phyloP scores from a whole-genome alignment of 2,113 vertebrate genomes.

The Pelusios castaneus region DNA sequence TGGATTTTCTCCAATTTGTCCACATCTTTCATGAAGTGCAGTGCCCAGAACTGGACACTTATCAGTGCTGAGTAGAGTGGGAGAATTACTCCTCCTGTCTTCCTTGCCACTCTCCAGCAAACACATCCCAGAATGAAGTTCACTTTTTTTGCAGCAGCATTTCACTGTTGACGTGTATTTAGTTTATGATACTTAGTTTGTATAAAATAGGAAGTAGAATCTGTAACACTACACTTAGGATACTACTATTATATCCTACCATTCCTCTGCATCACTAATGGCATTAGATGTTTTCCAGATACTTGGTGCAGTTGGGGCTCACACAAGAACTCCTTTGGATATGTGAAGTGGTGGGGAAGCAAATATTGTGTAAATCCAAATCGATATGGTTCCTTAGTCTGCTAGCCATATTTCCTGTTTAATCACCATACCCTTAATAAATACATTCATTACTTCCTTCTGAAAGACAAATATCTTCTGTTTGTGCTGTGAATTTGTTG shows the following conservation, averaged over 20 bases:
- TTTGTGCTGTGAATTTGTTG: fast-evolving
- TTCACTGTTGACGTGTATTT: background rate
- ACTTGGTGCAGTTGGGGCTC: background rate
- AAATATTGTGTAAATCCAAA: background rate
- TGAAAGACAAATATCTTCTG: background rate
- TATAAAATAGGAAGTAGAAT: background rate
- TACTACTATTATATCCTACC: background rate
- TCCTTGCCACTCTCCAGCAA: background rate
- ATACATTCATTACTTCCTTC: background rate
- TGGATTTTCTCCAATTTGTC: background rate
- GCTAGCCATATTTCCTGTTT: background rate
- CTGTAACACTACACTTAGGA: fast-evolving
- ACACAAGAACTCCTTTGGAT: background rate
- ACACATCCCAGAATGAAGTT: background rate
- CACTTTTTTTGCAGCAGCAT: background rate
- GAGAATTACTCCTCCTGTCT: background rate
- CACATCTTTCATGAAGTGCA: background rate
- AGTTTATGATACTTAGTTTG: background rate
- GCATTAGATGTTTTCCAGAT: background rate
- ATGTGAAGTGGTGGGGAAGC: background rate
- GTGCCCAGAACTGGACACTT: background rate
- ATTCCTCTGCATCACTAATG: fast-evolving
- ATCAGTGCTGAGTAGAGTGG: background rate
- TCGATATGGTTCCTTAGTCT: background rate
- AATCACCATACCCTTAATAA: fast-evolving